Percentiles rank a stretch among this genome's conserved stretches.
Evolutionary conservation across 2,888 invertebrate species (phyloP).

Genomic region (Caenorhabditis sp.): DNA sequence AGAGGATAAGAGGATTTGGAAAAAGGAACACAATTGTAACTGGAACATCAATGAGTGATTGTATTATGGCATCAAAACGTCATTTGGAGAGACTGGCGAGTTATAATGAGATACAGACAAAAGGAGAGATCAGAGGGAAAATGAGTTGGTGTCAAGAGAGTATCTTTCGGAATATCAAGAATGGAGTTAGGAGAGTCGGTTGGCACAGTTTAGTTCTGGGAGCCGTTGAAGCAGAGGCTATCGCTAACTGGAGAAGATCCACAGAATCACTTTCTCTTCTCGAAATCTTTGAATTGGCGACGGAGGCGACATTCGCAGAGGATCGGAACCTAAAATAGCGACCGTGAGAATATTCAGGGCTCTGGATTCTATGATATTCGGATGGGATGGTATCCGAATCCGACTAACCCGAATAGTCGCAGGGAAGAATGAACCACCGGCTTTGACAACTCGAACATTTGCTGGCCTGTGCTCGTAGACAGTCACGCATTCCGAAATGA

Average conservation of each 20-base stretch:
- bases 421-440: conserved; percentile 30
- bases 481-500: conserved; percentile 80
- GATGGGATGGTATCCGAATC: too few relatives aligned
- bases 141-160: too few relatives aligned
- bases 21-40: background rate
- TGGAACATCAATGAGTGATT: conserved; percentile 8
- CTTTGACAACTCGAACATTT: conserved; percentile 70
- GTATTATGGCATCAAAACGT: conserved; percentile 7
- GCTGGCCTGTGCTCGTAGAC: conserved; percentile 77
- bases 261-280: conserved; percentile 36
- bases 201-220: conserved; percentile 20
- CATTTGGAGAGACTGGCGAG: conserved; percentile 6
- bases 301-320: conserved; percentile 78
- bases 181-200: background rate
- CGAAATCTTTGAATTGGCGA: conserved; percentile 51
- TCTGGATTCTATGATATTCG: too few relatives aligned
- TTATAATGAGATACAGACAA: background rate
- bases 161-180: too few relatives aligned
- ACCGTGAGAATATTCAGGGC: too few relatives aligned
- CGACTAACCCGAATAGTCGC: conserved; percentile 52
- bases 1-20: background rate
- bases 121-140: conserved; percentile 1
- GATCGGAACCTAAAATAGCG: conserved; percentile 77
- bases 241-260: background rate
- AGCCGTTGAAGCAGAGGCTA: conserved; percentile 15